Conservation (phyloP, 2,113 vertebrate genomes). For the Prunella fulvescens region DNA sequence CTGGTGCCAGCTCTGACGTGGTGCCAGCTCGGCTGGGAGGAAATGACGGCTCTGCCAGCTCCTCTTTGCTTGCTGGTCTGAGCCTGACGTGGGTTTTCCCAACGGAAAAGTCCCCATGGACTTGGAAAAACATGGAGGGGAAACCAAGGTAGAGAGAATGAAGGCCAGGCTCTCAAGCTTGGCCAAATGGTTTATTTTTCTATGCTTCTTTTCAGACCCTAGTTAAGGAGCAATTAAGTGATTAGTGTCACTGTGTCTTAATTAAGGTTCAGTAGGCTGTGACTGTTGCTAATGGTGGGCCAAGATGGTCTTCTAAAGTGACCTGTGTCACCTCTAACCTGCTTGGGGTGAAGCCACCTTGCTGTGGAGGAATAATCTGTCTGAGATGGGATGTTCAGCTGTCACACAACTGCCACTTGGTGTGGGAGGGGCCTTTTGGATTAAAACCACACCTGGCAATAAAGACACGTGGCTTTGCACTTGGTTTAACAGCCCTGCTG, state of each 20-base stretch:
- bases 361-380: background rate
- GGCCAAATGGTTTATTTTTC: background rate
- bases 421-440: background rate
- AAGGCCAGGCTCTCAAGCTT: background rate
- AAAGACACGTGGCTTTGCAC: fast-evolving
- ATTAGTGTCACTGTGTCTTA: background rate
- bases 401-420: background rate
- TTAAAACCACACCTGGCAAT: background rate
- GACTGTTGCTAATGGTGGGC: background rate
- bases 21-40: background rate
- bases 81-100: background rate
- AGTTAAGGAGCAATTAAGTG: background rate
- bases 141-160: background rate
- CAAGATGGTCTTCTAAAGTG: background rate
- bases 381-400: background rate
- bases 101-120: background rate
- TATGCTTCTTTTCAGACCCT: background rate
- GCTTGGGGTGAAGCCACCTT: background rate
- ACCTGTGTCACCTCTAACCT: background rate
- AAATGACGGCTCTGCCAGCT: background rate
- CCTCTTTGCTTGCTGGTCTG: background rate
- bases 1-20: background rate
- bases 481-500: background rate
- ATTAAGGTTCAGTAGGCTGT: background rate
- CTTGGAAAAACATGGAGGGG: background rate